A percentile compares a stretch with the other conserved stretches of the same genome.
These are phyloP conservation scores for Pterostichus niger DNA, from an alignment of 2,888 invertebrate species.

Conservation along the genomic window DNA sequence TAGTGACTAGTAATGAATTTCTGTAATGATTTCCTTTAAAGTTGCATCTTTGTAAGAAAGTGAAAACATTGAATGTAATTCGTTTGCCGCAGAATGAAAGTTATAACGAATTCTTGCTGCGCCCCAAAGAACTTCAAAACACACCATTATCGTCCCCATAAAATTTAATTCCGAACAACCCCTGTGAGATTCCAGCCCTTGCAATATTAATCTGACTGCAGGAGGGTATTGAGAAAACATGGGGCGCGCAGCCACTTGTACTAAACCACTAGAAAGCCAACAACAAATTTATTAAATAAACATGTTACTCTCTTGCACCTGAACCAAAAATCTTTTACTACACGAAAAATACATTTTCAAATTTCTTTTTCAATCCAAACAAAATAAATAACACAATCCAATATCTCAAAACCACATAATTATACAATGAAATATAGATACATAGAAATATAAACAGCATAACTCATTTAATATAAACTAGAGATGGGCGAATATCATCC, in stretches of 20 bases:
- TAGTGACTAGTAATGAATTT: not conserved
- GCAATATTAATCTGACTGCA: conserved; percentile 63
- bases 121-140: conserved; percentile 58
- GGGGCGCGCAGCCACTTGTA: too few species aligned
- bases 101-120: conserved; percentile 53
- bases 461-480: too few species aligned
- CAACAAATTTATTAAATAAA: not conserved
- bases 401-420: too few species aligned
- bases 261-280: not conserved
- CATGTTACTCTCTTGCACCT: too few species aligned
- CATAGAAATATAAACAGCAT: too few species aligned
- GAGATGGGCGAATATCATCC: too few species aligned
- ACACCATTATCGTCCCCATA: conserved; percentile 60
- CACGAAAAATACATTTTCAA: too few species aligned
- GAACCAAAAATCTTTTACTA: too few species aligned
- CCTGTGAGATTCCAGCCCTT: conserved; percentile 16
- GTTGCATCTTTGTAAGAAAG: conserved; percentile 26
- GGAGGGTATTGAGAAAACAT: conserved; percentile 16
- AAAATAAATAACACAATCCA: too few species aligned
- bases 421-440: too few species aligned
- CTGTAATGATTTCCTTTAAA: conserved; percentile 46
- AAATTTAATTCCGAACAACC: conserved; percentile 63
- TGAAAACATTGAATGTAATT: conserved; percentile 16
- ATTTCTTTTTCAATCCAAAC: too few species aligned
- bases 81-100: conserved; percentile 38